Percentiles rank a stretch among this genome's conserved stretches.
Conservation (phyloP, 2,888 invertebrate genomes). For the Philonicus albiceps region DNA sequence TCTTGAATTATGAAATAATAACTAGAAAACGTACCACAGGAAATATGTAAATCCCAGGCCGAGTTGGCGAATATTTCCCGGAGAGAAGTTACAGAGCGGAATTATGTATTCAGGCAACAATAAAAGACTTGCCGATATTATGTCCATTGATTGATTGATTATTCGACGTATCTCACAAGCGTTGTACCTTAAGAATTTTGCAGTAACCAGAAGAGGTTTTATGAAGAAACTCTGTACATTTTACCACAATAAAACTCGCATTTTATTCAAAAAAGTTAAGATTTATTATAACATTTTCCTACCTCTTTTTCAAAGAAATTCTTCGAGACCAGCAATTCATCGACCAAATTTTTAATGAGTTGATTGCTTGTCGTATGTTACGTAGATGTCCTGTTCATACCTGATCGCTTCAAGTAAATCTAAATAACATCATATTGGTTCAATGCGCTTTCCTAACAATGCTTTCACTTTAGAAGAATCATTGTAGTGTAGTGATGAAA, state of each 20-base stretch:
- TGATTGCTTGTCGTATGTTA: no score
- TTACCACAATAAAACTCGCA: no score
- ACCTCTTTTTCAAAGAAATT: no score
- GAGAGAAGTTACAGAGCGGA: constrained; percentile 20
- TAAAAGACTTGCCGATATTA: constrained; percentile 21
- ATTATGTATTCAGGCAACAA: constrained; percentile 33
- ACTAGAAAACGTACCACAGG: constrained; percentile 25
- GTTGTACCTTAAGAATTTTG: neutral
- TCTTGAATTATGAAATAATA: constrained; percentile 35
- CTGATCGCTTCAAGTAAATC: no score
- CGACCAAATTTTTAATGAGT: no score
- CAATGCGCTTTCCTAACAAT: no score
- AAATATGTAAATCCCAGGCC: constrained; percentile 45
- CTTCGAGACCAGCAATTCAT: no score
- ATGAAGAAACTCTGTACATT: neutral
- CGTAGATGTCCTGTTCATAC: no score
- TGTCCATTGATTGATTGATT: constrained; percentile 44
- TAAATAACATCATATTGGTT: no score
- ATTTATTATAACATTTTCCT: no score
- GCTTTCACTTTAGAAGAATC: neutral
- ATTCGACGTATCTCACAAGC: constrained; percentile 28
- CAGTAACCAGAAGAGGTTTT: no score
- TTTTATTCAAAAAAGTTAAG: no score
- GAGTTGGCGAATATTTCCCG: constrained; percentile 44
- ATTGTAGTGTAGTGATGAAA: neutral